phyloP scores from a whole-genome alignment of 2,797 vertebrate genomes.

The Melanotaenia boesemani region DNA sequence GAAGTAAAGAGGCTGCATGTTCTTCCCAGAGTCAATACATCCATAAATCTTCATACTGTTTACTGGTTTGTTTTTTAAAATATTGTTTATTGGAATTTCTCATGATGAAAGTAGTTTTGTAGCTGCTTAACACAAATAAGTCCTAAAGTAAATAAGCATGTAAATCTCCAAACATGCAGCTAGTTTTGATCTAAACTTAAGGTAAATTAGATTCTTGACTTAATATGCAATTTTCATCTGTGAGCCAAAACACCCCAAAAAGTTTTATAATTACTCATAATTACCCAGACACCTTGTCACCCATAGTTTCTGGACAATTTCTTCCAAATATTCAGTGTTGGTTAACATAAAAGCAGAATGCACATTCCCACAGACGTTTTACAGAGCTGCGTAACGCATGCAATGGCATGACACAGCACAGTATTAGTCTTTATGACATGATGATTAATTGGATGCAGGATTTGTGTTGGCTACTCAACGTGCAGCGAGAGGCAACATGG shows the following conservation, averaged over 20 bases:
- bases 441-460: constrained; percentile 65
- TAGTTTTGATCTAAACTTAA: neutral
- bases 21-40: neutral
- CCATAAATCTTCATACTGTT: neutral
- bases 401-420: neutral
- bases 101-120: no score
- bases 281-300: neutral
- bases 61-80: neutral
- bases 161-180: neutral
- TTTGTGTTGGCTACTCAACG: constrained; percentile 68
- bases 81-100: neutral
- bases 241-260: neutral
- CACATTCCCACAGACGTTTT: neutral
- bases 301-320: neutral
- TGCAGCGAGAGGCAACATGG: constrained; percentile 52
- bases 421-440: constrained; percentile 47
- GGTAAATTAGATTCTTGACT: no score
- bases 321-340: neutral
- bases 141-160: neutral
- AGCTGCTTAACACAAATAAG: no score
- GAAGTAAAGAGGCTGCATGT: neutral
- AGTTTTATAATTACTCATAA: neutral
- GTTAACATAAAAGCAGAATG: neutral
- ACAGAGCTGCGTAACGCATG: constrained; percentile 6
- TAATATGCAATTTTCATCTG: neutral